Conservation (phyloP, 2,888 invertebrate genomes). For the Ferdinandea cuprea region DNA sequence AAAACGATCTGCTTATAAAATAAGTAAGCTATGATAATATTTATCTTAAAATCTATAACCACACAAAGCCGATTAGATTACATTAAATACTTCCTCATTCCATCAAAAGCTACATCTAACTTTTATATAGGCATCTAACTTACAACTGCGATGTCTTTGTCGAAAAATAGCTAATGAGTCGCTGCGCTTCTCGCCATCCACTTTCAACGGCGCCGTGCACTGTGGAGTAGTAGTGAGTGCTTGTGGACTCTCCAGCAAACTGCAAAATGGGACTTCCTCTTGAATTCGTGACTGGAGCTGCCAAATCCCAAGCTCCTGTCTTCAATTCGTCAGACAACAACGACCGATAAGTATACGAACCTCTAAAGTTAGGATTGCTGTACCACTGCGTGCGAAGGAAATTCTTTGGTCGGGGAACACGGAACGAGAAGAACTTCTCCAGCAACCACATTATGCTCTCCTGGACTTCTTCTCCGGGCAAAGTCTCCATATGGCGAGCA, state of each 20-base stretch:
- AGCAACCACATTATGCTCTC: conserved; percentile 78
- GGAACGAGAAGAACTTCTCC: conserved; percentile 78
- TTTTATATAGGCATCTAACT: not conserved
- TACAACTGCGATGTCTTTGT: conserved; percentile 76
- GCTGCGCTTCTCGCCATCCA: conserved; percentile 89
- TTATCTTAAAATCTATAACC: not conserved
- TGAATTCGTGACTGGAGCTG: conserved; percentile 83
- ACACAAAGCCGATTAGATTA: conserved; percentile 23
- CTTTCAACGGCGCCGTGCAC: conserved; percentile 90
- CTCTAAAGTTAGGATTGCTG: conserved; percentile 85
- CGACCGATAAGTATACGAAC: conserved; percentile 87
- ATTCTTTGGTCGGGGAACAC: conserved; percentile 76
- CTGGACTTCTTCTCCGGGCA: conserved; percentile 84
- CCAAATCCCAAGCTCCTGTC: conserved; percentile 85
- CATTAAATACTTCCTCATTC: not conserved
- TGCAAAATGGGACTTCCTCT: conserved; percentile 84
- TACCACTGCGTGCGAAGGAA: conserved; percentile 86
- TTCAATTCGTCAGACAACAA: conserved; percentile 84
- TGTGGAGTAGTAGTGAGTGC: conserved; percentile 86
- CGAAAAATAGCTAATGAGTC: conserved; percentile 83
- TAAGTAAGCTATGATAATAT: too few species aligned
- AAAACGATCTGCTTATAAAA: too few species aligned
- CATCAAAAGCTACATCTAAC: not conserved
- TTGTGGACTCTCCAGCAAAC: conserved; percentile 88
- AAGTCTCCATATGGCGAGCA: conserved; percentile 85